phyloP scores from a whole-genome alignment of 2,888 invertebrate genomes.

The Ophion ellenae region DNA sequence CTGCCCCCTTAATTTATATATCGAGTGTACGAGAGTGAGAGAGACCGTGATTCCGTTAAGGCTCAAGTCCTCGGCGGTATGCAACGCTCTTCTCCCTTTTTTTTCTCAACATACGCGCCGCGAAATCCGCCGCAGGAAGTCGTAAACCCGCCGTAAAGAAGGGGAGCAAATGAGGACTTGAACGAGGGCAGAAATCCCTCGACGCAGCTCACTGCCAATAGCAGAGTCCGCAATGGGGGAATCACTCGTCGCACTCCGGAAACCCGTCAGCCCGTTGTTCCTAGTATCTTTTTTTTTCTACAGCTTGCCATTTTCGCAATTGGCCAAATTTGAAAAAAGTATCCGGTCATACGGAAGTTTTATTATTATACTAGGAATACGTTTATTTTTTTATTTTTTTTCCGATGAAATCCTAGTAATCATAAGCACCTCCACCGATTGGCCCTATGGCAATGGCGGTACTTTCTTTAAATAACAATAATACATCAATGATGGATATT shows the following conservation, averaged over 20 bases:
- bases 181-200: slow-evolving; percentile 54
- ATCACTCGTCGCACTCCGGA: slow-evolving; percentile 20
- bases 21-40: slow-evolving; percentile 2
- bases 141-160: slow-evolving; percentile 50
- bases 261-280: slow-evolving; percentile 1
- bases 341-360: background rate
- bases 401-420: too few relatives aligned
- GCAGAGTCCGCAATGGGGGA: slow-evolving; percentile 31
- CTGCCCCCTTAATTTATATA: slow-evolving; percentile 25
- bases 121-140: slow-evolving; percentile 52
- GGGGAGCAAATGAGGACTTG: slow-evolving; percentile 39
- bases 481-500: too few relatives aligned
- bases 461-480: too few relatives aligned
- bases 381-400: background rate
- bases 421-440: too few relatives aligned
- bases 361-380: background rate
- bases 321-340: background rate
- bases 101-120: slow-evolving; percentile 26
- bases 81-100: slow-evolving; percentile 45
- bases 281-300: background rate
- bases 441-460: too few relatives aligned
- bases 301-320: background rate
- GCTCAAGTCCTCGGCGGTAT: slow-evolving; percentile 44
- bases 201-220: slow-evolving; percentile 14
- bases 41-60: slow-evolving; percentile 57